These are phyloP conservation scores for Drosophila neotestacea DNA, from an alignment of 2,888 invertebrate species.

Conservation along the genomic window DNA sequence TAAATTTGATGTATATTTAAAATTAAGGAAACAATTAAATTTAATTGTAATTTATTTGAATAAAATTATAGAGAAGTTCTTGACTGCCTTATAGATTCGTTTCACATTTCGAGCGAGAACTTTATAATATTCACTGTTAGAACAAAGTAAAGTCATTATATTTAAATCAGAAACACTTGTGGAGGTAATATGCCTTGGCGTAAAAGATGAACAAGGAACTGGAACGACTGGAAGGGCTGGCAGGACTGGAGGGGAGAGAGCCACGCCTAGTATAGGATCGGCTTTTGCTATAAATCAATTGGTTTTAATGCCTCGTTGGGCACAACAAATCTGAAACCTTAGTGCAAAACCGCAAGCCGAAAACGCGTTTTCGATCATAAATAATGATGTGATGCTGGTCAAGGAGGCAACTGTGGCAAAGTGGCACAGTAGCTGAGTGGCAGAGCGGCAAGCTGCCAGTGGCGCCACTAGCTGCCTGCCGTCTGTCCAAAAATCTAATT, in stretches of 20 bases:
- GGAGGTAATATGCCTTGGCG: not conserved
- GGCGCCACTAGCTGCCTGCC: constrained; percentile 41
- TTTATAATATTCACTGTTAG: not conserved
- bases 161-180: no score
- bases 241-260: not conserved
- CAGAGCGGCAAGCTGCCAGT: constrained; percentile 37
- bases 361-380: constrained; percentile 79
- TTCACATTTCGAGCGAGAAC: not conserved
- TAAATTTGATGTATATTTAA: no score
- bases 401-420: constrained; percentile 29
- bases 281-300: constrained; percentile 69
- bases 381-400: constrained; percentile 65
- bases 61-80: not conserved
- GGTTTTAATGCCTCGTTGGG: constrained; percentile 70
- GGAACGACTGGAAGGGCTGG: not conserved
- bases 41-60: not conserved
- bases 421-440: constrained; percentile 16
- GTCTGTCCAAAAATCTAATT: constrained; percentile 78
- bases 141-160: no score
- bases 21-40: no score
- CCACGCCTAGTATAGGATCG: constrained; percentile 24
- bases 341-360: constrained; percentile 66
- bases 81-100: not conserved
- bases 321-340: constrained; percentile 59
- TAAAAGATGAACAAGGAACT: not conserved